Base-by-base conservation (phyloP, 2,113 vertebrate species). In the Numida meleagris region DNA sequence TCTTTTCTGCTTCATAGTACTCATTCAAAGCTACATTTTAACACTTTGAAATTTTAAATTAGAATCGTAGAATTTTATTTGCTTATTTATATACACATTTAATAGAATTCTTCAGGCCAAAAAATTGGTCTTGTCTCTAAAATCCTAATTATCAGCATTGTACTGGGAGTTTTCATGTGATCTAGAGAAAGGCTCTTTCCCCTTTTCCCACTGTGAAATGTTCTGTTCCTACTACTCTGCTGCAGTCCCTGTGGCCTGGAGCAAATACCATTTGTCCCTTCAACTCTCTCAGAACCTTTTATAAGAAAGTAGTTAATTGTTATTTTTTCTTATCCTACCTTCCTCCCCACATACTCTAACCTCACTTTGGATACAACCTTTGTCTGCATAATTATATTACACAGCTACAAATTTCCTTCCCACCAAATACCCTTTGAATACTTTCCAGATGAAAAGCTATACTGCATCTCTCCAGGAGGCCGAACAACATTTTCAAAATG, bases 371-470 rank as follows among this genome's bases (percentile, higher is more conserved):
- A 57, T 13, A 48, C 46, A 93, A 45, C 31, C 21, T 81, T 86
- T 88, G 43, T 51, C 66, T 66, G 46, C 45, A 57, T 61, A 95
- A 88, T 40, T 80, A 7, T 46, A 88, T 61, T 75, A 68, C 40
- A 75, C n/a, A 72, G 82, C 51, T 93, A 83, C 67, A 94, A 81
- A 58, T 68, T 86, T 68, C 68, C 76, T 78, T 86, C 68, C 72
- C 68, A 72, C 57, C 57, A 91, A 93, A 95, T 68, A 83, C 33
- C 14, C 38, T 91, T 81, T 58, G 86, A 93, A 93, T 91, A 90
- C 61, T 90, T 95, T 95, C 94, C 89, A 93, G 93, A 93, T 90
- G 90, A 94, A 93, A 96, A 93, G 55, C 62, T 83, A 72, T 50
- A 65, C 79, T 78, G 61, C 38, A 66, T 74, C 72, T 72, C 51